Evolutionary conservation across 2,888 invertebrate species (phyloP).

Genomic region (Apodemia zela): DNA sequence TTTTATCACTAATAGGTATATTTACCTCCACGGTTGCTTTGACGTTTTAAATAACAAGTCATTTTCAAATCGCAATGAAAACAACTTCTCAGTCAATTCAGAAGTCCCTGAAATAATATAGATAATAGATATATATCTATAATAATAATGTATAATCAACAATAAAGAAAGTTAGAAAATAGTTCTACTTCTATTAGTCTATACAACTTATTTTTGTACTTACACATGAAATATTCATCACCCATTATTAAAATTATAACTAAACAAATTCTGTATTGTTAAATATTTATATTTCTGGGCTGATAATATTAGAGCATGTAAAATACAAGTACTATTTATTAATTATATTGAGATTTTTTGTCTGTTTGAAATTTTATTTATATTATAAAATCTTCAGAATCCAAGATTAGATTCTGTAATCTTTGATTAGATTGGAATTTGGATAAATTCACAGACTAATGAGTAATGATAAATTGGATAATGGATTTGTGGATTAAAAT

Average conservation of each 20-base stretch:
- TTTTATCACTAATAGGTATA: not conserved
- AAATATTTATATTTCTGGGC: not conserved
- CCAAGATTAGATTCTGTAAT: no score
- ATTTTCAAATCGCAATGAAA: slow-evolving; percentile 62
- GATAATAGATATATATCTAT: not conserved
- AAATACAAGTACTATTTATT: no score
- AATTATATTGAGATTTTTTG: no score
- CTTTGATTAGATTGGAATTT: no score
- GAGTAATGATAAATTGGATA: no score
- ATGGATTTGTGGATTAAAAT: no score
- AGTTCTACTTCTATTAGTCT: not conserved
- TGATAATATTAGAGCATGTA: no score
- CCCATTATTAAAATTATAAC: slow-evolving; percentile 42
- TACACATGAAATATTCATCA: slow-evolving; percentile 59
- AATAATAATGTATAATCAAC: not conserved
- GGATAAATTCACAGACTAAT: no score
- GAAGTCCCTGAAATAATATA: slow-evolving; percentile 56
- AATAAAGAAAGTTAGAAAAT: not conserved
- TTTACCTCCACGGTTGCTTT: slow-evolving; percentile 73
- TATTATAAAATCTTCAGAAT: no score
- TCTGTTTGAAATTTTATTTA: no score
- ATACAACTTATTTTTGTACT: no score
- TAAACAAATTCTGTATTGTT: not conserved
- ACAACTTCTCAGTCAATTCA: slow-evolving; percentile 56
- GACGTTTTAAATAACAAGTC: slow-evolving; percentile 68